phyloP scores from a whole-genome alignment of 2,113 vertebrate species.

The Callipepla californica region DNA sequence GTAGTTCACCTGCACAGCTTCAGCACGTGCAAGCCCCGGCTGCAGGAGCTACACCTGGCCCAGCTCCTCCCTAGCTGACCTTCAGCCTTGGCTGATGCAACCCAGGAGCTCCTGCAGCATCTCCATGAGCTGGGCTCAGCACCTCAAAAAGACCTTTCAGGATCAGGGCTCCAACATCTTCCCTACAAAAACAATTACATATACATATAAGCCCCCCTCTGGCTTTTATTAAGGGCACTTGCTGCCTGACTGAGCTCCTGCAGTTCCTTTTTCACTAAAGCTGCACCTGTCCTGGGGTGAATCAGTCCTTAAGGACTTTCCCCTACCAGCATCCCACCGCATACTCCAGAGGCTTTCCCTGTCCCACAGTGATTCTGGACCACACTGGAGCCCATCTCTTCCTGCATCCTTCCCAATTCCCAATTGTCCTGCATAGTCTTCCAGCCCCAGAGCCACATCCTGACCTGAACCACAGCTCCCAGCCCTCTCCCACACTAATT shows the following conservation, averaged over 20 bases:
- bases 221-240: neutral
- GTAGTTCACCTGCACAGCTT: neutral
- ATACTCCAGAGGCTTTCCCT: neutral
- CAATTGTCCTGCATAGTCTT: fast-evolving
- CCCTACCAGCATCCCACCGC: neutral
- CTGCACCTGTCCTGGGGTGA: neutral
- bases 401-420: neutral
- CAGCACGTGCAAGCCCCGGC: neutral
- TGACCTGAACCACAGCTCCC: neutral
- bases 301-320: neutral
- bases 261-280: neutral
- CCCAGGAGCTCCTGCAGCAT: neutral
- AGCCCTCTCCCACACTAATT: fast-evolving
- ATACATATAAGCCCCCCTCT: neutral
- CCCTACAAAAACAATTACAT: neutral
- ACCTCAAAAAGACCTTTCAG: neutral
- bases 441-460: neutral
- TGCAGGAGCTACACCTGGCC: neutral
- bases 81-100: neutral
- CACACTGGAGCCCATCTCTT: neutral
- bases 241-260: neutral
- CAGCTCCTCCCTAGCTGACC: neutral
- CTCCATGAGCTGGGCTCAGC: neutral
- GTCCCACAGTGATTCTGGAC: fast-evolving
- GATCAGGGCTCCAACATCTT: neutral